Evolutionary conservation across 2,113 vertebrate genomes (phyloP).

Genomic region (Bettongia penicillata): DNA sequence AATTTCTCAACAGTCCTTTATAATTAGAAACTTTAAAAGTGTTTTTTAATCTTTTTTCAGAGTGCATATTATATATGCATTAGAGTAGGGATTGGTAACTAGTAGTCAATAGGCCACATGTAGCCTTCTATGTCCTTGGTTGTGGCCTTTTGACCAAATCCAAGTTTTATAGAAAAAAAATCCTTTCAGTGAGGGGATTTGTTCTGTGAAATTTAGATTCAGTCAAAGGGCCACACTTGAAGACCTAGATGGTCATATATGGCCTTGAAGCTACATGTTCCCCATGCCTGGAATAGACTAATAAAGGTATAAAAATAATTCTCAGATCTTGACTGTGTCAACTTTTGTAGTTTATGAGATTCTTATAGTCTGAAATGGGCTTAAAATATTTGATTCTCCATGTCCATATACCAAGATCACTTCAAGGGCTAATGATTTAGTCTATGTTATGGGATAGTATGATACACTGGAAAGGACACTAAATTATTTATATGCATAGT

Average conservation of each 20-base stretch:
- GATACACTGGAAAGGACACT: not conserved
- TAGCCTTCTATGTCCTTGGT: too few species aligned
- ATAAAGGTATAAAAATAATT: not conserved
- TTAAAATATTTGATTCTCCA: not conserved
- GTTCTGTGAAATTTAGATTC: too few species aligned
- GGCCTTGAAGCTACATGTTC: too few species aligned
- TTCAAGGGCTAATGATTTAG: not conserved
- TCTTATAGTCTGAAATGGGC: not conserved
- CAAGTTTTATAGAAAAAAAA: too few species aligned
- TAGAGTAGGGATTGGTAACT: too few species aligned
- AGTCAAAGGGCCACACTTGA: too few species aligned
- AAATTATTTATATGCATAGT: not conserved
- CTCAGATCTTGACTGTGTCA: not conserved
- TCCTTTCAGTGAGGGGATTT: too few species aligned
- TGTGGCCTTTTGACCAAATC: too few species aligned
- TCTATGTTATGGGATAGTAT: not conserved
- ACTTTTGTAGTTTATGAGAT: not conserved
- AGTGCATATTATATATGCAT: not conserved
- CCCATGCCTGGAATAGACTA: not conserved
- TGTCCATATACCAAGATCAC: not conserved
- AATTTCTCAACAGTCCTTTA: not conserved
- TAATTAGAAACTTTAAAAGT: not conserved
- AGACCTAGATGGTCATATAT: too few species aligned
- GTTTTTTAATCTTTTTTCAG: not conserved
- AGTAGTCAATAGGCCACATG: too few species aligned